Percentiles rank a stretch among this genome's conserved stretches.
Evolutionary conservation across 1,140 invertebrate genomes (phyloP).

Genomic region (Venturia canescens): DNA sequence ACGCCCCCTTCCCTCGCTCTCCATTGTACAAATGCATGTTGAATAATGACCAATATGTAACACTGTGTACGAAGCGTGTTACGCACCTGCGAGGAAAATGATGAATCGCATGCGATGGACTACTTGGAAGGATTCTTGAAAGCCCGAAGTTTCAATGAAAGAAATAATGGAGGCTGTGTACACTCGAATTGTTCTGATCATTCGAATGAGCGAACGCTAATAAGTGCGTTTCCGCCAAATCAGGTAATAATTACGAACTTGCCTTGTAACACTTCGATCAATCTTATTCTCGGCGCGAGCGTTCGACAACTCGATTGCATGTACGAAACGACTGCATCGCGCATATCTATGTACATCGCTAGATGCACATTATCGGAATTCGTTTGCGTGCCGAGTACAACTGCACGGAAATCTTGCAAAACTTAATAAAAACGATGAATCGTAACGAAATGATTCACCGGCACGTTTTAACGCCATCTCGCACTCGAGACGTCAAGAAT

Average conservation of each 20-base stretch:
- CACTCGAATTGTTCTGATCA: too few species aligned
- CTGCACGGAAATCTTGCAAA: not conserved
- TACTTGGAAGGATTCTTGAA: too few species aligned
- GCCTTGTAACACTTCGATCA: not conserved
- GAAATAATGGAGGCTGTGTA: not conserved
- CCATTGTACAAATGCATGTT: too few species aligned
- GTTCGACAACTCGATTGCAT: not conserved
- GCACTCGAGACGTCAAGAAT: too few species aligned
- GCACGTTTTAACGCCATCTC: too few species aligned
- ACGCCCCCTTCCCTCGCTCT: too few species aligned
- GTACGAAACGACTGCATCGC: not conserved
- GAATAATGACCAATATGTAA: too few species aligned
- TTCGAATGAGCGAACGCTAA: too few species aligned
- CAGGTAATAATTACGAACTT: not conserved
- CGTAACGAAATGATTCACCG: not conserved
- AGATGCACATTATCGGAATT: not conserved
- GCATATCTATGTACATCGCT: not conserved
- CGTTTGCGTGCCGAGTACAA: conserved; percentile 6
- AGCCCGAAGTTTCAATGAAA: not conserved
- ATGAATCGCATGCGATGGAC: too few species aligned
- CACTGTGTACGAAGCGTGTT: too few species aligned
- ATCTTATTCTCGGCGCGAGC: not conserved
- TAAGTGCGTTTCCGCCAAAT: not conserved
- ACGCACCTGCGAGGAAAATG: too few species aligned
- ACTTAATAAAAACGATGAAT: not conserved